Base-by-base conservation (phyloP, 2,888 invertebrate species). In the Clistopyga incitator region DNA sequence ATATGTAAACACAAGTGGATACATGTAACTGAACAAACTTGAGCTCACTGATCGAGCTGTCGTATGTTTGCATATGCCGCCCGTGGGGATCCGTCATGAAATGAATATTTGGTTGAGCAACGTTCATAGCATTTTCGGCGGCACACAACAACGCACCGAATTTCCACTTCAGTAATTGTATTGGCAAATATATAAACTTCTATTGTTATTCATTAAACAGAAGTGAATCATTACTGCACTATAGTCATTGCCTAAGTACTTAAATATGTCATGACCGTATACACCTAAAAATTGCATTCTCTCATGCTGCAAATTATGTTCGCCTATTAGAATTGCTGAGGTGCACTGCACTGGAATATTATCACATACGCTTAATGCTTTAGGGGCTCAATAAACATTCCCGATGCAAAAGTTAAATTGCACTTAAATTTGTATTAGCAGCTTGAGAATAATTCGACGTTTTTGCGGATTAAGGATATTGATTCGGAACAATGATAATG, bases 231-330 rank as follows among this genome's bases (percentile, higher is more conserved):
- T 54, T 65, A 67, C 68, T 78, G 38, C 38, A 38, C 38, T 6
- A 10, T 38, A 38, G 10, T 47, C 56, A 79, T 76, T 76, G 65
- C 29, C 50, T 1, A 6, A 18, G 71, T 23, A 75, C 15, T 79
- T 15, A 20, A 71, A 79, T 76, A 76, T 47, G 50, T 76, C 25
- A 50, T 52, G 70, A 29, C 15, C 20, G 1, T 50, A 29, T 76
- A 68, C 56, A 71, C 79, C 76, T 71, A 67, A 76, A 70, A 65
- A 71, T 70, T 59, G 20, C 76, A 65, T 76, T 34, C 20, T n/a
- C 42, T 42, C 56, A 54, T 79, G 59, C 71, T 20, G 50, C 65
- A 50, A 83, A 83, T 83, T 45, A 83, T 76, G 76, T 79, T 20
- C 56, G 65, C 52, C 65, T 50, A 79, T 83, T 64, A 76, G 64